phyloP scores from a whole-genome alignment of 2,797 vertebrate genomes.

The Capromys pilorides region DNA sequence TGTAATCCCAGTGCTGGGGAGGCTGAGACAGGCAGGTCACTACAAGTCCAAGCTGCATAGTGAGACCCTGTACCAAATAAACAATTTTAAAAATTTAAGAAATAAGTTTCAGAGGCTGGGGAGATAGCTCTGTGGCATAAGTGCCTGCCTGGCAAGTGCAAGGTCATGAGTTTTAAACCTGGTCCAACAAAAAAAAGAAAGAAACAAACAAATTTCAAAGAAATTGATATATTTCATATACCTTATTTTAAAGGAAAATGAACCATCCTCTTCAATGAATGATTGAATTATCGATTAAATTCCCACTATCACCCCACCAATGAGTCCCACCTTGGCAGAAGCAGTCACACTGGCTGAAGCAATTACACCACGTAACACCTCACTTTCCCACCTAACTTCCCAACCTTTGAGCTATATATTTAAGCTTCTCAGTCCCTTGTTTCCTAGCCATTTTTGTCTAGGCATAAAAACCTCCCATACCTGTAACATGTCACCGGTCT shows the following conservation, averaged over 20 bases:
- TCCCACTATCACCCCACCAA: neutral
- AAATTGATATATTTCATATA: neutral
- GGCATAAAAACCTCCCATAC: neutral
- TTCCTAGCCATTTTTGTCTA: neutral
- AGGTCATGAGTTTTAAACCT: no score
- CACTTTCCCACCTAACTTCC: neutral
- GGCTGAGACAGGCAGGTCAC: no score
- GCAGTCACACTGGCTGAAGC: neutral
- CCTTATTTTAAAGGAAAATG: constrained; percentile 25
- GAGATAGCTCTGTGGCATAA: no score
- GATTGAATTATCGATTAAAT: neutral
- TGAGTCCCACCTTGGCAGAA: neutral
- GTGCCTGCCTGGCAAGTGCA: no score
- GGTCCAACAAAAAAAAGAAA: no score
- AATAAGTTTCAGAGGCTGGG: no score
- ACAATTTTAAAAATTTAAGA: no score
- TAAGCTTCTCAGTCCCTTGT: constrained; percentile 14
- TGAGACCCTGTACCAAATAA: no score
- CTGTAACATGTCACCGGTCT: neutral
- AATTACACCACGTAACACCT: neutral
- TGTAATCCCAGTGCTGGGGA: no score
- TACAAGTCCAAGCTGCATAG: no score
- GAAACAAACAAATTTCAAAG: constrained; percentile 43
- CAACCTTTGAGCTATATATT: neutral
- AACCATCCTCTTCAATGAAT: neutral